Evolutionary conservation across 2,888 invertebrate genomes (phyloP).

Genomic region (Microctonus brassicae): DNA sequence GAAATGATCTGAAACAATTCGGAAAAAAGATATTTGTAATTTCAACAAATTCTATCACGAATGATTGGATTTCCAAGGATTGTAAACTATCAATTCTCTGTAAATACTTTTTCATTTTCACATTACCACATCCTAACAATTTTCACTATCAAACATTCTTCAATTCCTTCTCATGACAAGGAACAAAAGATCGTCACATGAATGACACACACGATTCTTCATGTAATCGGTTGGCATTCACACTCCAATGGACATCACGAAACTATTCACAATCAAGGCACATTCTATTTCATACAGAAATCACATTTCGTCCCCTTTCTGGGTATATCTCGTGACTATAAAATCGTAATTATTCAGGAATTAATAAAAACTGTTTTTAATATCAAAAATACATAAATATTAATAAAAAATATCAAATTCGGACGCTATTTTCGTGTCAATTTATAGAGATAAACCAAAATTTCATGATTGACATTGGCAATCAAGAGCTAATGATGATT

Average conservation of each 20-base stretch:
- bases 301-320: conserved; percentile 17
- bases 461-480: too few species aligned
- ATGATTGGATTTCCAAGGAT: neutral
- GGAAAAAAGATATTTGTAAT: conserved; percentile 32
- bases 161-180: conserved; percentile 43
- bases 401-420: too few species aligned
- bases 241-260: conserved; percentile 42
- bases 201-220: conserved; percentile 46
- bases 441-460: too few species aligned
- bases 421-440: too few species aligned
- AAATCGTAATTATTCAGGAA: too few species aligned
- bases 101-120: neutral
- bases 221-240: conserved; percentile 21
- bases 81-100: conserved; percentile 13
- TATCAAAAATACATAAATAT: too few species aligned
- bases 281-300: neutral
- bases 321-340: too few species aligned
- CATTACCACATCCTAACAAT: neutral
- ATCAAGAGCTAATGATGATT: too few species aligned
- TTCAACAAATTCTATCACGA: conserved; percentile 29
- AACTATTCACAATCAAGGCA: neutral
- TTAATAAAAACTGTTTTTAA: too few species aligned
- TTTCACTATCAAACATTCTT: neutral
- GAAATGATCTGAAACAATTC: conserved; percentile 11
- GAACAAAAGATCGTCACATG: conserved; percentile 51